phyloP scores from a whole-genome alignment of 53 echinoderm and acorn worm genomes.

The Crossaster papposus region DNA sequence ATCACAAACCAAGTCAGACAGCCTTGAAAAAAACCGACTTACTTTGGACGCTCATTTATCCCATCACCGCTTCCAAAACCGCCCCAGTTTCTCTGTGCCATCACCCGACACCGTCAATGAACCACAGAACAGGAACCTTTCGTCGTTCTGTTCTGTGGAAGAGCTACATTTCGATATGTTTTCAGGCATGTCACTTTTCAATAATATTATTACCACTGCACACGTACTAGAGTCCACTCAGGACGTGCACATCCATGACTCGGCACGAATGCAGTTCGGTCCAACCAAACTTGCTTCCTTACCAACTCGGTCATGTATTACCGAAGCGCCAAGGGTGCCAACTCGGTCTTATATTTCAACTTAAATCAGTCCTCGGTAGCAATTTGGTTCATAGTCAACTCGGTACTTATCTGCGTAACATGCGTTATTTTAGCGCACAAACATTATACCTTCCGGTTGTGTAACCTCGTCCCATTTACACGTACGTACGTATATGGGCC shows the following conservation, averaged over 20 bases:
- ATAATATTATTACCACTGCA: too few relatives aligned
- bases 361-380: background rate
- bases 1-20: too few relatives aligned
- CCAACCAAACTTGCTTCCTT: background rate
- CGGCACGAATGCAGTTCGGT: background rate
- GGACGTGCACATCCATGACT: background rate
- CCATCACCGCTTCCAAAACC: constrained; percentile 3
- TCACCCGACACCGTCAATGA: background rate
- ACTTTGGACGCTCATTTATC: constrained; percentile 23
- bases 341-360: background rate
- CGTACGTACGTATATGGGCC: too few relatives aligned
- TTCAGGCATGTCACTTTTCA: too few relatives aligned
- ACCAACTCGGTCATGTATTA: too few relatives aligned
- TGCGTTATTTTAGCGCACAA: too few relatives aligned
- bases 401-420: too few relatives aligned
- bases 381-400: too few relatives aligned
- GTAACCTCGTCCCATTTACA: too few relatives aligned
- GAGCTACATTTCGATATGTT: background rate
- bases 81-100: constrained; percentile 31
- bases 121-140: background rate
- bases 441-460: too few relatives aligned
- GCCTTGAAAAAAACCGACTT: background rate
- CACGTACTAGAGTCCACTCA: too few relatives aligned
- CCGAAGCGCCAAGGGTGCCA: too few relatives aligned
- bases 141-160: background rate